phyloP scores from a whole-genome alignment of 2,888 invertebrate species.

The Buathra laborator region DNA sequence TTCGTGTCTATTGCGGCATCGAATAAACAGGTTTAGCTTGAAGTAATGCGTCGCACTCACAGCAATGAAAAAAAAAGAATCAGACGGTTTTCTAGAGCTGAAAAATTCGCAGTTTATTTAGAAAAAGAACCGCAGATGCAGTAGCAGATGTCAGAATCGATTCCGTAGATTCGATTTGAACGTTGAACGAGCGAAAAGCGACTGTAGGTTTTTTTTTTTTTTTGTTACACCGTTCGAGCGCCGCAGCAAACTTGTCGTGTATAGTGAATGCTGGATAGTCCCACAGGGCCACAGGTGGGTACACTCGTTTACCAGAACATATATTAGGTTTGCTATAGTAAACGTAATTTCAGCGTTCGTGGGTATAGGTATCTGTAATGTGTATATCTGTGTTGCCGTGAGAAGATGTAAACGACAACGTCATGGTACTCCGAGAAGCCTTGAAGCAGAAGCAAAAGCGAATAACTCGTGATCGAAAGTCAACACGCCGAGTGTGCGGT shows the following conservation, averaged over 20 bases:
- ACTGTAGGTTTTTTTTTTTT: slow-evolving; percentile 7
- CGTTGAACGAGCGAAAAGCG: not conserved
- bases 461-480: not conserved
- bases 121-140: slow-evolving; percentile 8
- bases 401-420: slow-evolving; percentile 7
- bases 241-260: slow-evolving; percentile 18
- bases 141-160: slow-evolving; percentile 39
- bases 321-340: slow-evolving; percentile 63
- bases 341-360: slow-evolving; percentile 51
- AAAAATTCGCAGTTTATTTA: not conserved
- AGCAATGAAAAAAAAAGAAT: not conserved
- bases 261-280: slow-evolving; percentile 43
- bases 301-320: slow-evolving; percentile 61
- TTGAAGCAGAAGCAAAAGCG: not conserved
- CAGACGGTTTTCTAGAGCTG: not conserved
- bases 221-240: slow-evolving; percentile 33
- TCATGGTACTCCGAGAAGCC: not conserved
- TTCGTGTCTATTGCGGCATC: not conserved
- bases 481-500: not conserved
- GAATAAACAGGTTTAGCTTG: not conserved
- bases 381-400: slow-evolving; percentile 1
- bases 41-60: too few relatives aligned
- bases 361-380: slow-evolving; percentile 29
- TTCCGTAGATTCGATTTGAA: slow-evolving; percentile 35
- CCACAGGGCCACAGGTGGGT: slow-evolving; percentile 54